Evolutionary conservation across 2,888 invertebrate genomes (phyloP).

Genomic region (Spodoptera exigua): DNA sequence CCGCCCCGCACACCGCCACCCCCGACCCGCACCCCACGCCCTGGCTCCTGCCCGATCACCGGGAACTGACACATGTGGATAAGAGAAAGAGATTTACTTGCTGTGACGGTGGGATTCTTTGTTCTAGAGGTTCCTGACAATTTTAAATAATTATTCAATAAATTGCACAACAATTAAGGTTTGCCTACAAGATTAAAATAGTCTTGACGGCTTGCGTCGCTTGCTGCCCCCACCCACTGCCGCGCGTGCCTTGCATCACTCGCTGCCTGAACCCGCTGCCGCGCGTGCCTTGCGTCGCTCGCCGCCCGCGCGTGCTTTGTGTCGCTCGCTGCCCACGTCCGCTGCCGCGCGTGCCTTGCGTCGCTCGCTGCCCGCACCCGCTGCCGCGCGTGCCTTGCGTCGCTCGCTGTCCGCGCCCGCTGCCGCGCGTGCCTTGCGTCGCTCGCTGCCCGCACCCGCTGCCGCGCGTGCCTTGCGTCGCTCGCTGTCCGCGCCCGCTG

Average conservation of each 20-base stretch:
- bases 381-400: neutral
- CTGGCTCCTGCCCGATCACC: constrained; percentile 37
- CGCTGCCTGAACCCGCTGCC: no score
- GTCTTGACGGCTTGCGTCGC: no score
- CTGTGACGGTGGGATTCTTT: neutral
- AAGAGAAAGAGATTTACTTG: constrained; percentile 46
- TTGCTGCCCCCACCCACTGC: no score
- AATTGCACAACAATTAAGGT: no score
- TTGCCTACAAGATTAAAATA: no score
- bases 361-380: no score
- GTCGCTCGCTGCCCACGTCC: no score
- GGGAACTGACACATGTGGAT: constrained; percentile 36
- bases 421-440: constrained; percentile 58
- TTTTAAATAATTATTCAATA: no score
- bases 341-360: no score
- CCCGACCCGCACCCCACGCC: constrained; percentile 40
- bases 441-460: constrained; percentile 44
- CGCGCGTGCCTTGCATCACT: no score
- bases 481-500: constrained; percentile 43
- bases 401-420: constrained; percentile 44
- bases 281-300: no score
- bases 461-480: neutral
- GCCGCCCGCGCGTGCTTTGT: no score
- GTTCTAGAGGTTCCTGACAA: neutral
- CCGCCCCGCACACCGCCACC: constrained; percentile 42